These are phyloP conservation scores for Torymus tubicola DNA, from an alignment of 2,888 invertebrate species.

Conservation along the genomic window DNA sequence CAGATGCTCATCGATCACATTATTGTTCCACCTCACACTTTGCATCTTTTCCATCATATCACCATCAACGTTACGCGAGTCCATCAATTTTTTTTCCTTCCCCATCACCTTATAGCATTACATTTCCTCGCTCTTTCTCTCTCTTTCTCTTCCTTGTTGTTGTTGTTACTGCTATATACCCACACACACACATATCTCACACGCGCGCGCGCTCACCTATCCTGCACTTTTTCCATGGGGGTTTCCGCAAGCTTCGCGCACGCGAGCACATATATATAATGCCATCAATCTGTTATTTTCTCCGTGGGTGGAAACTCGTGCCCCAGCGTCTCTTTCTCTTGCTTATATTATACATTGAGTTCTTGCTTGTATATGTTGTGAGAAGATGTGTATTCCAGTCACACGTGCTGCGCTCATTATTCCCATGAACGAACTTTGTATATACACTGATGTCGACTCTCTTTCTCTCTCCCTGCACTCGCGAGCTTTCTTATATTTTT, in stretches of 20 bases:
- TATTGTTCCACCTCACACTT: no score
- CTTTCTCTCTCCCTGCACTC: conserved; percentile 25
- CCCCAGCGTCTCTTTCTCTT: background rate
- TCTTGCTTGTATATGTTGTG: background rate
- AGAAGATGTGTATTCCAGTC: conserved; percentile 32
- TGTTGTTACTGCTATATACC: background rate
- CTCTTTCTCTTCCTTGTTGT: conserved; percentile 29
- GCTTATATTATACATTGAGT: conserved; percentile 30
- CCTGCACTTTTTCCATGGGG: conserved; percentile 44
- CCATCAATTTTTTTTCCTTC: conserved; percentile 20
- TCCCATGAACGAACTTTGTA: conserved; percentile 16
- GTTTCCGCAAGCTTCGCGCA: conserved; percentile 43
- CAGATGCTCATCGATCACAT: no score
- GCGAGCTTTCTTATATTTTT: background rate
- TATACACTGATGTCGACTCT: conserved; percentile 20
- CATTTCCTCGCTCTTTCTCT: conserved; percentile 36
- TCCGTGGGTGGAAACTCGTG: conserved; percentile 54
- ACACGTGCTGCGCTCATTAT: conserved; percentile 1
- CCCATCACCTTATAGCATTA: background rate
- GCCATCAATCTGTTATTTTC: conserved; percentile 58
- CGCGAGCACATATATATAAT: conserved; percentile 44
- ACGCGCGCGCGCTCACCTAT: background rate
- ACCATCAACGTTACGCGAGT: background rate
- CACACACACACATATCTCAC: conserved; percentile 33
- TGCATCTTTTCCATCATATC: no score